Conservation (phyloP, 2,113 vertebrate species). For the Brienomyrus brachyistius region DNA sequence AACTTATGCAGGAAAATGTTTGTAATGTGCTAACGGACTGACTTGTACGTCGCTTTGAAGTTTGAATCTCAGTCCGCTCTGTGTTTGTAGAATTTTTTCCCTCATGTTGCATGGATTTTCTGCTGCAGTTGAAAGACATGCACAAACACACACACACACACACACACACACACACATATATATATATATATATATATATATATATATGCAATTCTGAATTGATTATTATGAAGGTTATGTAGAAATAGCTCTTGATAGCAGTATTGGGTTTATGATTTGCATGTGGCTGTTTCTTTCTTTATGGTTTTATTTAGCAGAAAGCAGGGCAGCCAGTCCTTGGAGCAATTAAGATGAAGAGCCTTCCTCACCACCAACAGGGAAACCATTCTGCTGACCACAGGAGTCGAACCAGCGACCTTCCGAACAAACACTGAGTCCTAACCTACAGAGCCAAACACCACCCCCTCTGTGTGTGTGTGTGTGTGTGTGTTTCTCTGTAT, state of each 20-base stretch:
- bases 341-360: not conserved
- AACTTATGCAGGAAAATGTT: not conserved
- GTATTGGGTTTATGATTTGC: not conserved
- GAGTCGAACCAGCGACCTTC: not conserved
- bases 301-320: not conserved
- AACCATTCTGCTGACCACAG: not conserved
- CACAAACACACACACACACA: no score
- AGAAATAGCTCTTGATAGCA: not conserved
- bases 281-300: not conserved
- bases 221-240: not conserved
- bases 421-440: not conserved
- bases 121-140: not conserved
- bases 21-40: not conserved
- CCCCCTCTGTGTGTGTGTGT: not conserved
- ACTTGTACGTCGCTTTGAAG: not conserved
- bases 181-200: no score
- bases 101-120: not conserved
- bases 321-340: not conserved
- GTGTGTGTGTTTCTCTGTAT: not conserved
- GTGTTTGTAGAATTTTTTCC: not conserved
- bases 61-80: not conserved
- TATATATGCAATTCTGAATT: not conserved
- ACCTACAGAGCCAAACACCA: not conserved
- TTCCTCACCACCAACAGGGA: not conserved
- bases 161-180: no score